Evolutionary conservation across 2,113 vertebrate species (phyloP).

Genomic region (Eulemur macaco): DNA sequence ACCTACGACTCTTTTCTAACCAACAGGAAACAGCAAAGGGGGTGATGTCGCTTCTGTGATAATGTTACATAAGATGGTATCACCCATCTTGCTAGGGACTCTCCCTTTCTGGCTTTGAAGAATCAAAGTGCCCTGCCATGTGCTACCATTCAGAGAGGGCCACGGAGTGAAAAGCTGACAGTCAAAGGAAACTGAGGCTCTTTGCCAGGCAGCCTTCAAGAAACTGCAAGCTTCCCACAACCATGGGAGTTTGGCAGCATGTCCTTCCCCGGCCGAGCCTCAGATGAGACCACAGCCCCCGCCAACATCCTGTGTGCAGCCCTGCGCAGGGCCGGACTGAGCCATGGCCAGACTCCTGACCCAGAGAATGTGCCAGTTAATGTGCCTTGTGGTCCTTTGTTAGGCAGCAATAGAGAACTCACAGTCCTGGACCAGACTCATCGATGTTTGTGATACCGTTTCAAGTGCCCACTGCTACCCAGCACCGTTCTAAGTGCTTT

Average conservation of each 20-base stretch:
- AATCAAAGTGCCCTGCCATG: rapidly evolving
- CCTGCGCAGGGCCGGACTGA: rapidly evolving
- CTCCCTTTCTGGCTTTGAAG: too few species aligned
- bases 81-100: background rate
- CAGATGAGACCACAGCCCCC: background rate
- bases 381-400: rapidly evolving
- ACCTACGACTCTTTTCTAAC: rapidly evolving
- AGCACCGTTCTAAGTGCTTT: rapidly evolving
- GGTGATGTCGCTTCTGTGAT: rapidly evolving
- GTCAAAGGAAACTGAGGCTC: background rate
- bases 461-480: rapidly evolving
- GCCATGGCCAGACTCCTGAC: rapidly evolving
- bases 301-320: rapidly evolving
- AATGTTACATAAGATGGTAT: rapidly evolving
- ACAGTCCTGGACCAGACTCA: rapidly evolving
- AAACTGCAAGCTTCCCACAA: rapidly evolving
- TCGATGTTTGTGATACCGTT: rapidly evolving
- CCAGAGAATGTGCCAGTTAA: rapidly evolving
- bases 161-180: rapidly evolving
- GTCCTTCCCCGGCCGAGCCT: background rate
- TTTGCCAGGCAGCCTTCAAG: rapidly evolving
- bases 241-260: rapidly evolving
- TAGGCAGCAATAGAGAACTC: background rate
- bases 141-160: background rate
- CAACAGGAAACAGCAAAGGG: background rate